A percentile compares a stretch with the other conserved stretches of the same genome.
These are phyloP conservation scores for Danio rerio DNA, from an alignment of 2,113 vertebrate genomes.

Conservation along the genomic window GRCz12tu NC_133195.1:40850501-40851000, in stretches of 20 bases:
- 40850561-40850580: slow-evolving; percentile 36
- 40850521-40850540: slow-evolving; percentile 40
- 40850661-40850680: slow-evolving; percentile 19
- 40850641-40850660: slow-evolving; percentile 12
- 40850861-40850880: neutral
- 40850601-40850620: slow-evolving; percentile 15
- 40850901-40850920: neutral
- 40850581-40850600: slow-evolving; percentile 26
- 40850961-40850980: slow-evolving; percentile 78
- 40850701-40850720: slow-evolving; percentile 22
- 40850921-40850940: slow-evolving; percentile 52
- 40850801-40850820: neutral
- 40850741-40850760: neutral
- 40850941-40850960: slow-evolving; percentile 65
- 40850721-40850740: slow-evolving; percentile 11
- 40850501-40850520: slow-evolving; percentile 48
- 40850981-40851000: slow-evolving; percentile 66
- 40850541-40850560: slow-evolving; percentile 39
- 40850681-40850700: neutral
- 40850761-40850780: neutral
- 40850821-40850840: neutral
- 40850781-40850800: neutral
- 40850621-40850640: slow-evolving; percentile 36
- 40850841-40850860: neutral
- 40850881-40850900: slow-evolving; percentile 14